A percentile compares a stretch with the other conserved stretches of the same genome.
phyloP scores from a whole-genome alignment of 2,797 vertebrate genomes.

The Poecilia velifera region DNA sequence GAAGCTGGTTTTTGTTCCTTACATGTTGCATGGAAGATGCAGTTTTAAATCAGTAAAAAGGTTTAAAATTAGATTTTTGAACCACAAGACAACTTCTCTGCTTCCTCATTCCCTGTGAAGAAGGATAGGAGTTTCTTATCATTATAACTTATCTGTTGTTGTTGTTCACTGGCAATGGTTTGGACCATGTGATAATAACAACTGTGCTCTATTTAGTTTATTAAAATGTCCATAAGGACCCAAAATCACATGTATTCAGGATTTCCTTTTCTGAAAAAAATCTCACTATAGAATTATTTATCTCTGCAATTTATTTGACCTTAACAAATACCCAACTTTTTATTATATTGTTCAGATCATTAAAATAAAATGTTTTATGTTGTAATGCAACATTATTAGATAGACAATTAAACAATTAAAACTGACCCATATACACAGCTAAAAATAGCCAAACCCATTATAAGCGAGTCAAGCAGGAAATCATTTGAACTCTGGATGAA shows the following conservation, averaged over 20 bases:
- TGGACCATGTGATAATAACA: not conserved
- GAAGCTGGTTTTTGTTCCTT: not conserved
- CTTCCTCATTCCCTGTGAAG: not conserved
- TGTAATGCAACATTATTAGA: not conserved
- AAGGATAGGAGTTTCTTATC: not conserved
- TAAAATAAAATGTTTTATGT: not conserved
- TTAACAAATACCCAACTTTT: not conserved
- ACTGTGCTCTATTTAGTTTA: not conserved
- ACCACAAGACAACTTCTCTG: not conserved
- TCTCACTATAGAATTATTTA: not conserved
- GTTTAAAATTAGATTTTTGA: not conserved
- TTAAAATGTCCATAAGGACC: not conserved
- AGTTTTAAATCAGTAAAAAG: not conserved
- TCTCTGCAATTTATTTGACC: not conserved
- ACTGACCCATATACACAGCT: not conserved
- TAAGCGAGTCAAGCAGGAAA: not conserved
- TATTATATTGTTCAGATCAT: not conserved
- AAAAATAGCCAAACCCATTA: slow-evolving; percentile 7
- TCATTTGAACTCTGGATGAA: not conserved
- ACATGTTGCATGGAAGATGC: not conserved
- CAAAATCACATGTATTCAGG: not conserved
- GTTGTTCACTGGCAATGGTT: not conserved
- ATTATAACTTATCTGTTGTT: not conserved
- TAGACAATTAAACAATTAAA: not conserved
- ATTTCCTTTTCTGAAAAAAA: not conserved